A percentile compares a stretch with the other conserved stretches of the same genome.
These are phyloP conservation scores for Nomia melanderi DNA, from an alignment of 1,140 invertebrate species.

Conservation along the genomic window DNA sequence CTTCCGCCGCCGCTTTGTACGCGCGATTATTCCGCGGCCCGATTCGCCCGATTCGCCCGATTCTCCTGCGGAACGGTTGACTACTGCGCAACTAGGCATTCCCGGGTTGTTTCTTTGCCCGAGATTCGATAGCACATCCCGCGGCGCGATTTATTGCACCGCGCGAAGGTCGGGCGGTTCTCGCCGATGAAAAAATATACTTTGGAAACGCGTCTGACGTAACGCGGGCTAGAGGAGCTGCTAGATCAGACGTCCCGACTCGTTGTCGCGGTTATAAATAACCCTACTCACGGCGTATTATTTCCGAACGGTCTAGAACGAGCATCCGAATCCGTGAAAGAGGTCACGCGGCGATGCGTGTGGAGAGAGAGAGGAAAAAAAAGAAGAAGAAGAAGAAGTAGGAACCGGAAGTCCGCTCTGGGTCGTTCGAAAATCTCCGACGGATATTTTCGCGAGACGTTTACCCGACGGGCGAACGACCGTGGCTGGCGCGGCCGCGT, in stretches of 20 bases:
- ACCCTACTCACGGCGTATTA: constrained; percentile 63
- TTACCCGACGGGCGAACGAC: too few relatives aligned
- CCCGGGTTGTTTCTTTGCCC: neutral
- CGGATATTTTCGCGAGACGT: neutral
- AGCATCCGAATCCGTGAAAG: constrained; percentile 57
- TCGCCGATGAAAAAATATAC: constrained; percentile 55
- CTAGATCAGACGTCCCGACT: constrained; percentile 59
- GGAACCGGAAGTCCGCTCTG: constrained; percentile 39
- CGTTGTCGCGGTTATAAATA: constrained; percentile 66
- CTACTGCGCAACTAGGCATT: neutral
- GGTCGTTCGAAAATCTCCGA: neutral
- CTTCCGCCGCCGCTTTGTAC: neutral
- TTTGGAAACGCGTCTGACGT: constrained; percentile 38
- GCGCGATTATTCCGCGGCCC: neutral
- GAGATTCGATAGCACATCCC: neutral
- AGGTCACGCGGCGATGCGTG: constrained; percentile 51
- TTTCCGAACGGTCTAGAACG: constrained; percentile 64
- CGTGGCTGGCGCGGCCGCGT: too few relatives aligned
- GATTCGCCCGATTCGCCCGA: too few relatives aligned
- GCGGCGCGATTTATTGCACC: neutral
- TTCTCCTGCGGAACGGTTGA: too few relatives aligned
- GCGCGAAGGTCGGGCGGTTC: constrained; percentile 25
- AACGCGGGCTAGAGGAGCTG: constrained; percentile 45
- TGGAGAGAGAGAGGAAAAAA: constrained; percentile 54
- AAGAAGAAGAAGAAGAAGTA: too few relatives aligned